Conservation (phyloP, 2,113 vertebrate species). For the Corythornis cristatus region DNA sequence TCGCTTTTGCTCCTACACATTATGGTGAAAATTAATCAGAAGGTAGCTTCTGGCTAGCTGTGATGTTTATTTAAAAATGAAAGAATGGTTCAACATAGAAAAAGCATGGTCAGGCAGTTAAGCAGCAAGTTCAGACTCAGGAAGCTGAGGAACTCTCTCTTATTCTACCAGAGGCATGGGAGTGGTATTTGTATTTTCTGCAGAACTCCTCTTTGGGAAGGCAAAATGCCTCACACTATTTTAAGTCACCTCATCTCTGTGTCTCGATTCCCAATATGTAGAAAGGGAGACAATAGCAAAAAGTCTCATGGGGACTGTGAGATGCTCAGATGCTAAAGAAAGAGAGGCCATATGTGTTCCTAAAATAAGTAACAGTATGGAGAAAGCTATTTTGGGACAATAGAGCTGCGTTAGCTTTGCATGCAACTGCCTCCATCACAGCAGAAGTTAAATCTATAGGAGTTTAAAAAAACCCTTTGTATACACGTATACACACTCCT, state of each 20-base stretch:
- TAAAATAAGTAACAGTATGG: constrained; percentile 56
- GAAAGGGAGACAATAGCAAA: constrained; percentile 54
- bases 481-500: not conserved
- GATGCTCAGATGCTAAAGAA: constrained; percentile 53
- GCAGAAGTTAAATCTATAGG: not conserved
- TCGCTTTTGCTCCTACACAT: not conserved
- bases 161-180: fast-evolving
- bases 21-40: not conserved
- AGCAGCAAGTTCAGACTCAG: not conserved
- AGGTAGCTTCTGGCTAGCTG: not conserved
- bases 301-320: constrained; percentile 25
- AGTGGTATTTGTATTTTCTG: not conserved
- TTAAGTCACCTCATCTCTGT: not conserved
- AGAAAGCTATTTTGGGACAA: constrained; percentile 48
- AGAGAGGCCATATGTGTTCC: constrained; percentile 52
- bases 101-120: not conserved
- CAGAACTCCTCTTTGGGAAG: not conserved
- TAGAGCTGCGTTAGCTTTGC: constrained; percentile 22
- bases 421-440: constrained; percentile 38
- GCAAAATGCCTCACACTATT: not conserved
- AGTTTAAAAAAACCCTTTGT: not conserved
- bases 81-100: not conserved
- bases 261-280: not conserved
- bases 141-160: not conserved
- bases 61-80: not conserved